These are phyloP conservation scores for Nemurella pictetii DNA, from an alignment of 2,888 invertebrate genomes.

Conservation along the genomic window DNA sequence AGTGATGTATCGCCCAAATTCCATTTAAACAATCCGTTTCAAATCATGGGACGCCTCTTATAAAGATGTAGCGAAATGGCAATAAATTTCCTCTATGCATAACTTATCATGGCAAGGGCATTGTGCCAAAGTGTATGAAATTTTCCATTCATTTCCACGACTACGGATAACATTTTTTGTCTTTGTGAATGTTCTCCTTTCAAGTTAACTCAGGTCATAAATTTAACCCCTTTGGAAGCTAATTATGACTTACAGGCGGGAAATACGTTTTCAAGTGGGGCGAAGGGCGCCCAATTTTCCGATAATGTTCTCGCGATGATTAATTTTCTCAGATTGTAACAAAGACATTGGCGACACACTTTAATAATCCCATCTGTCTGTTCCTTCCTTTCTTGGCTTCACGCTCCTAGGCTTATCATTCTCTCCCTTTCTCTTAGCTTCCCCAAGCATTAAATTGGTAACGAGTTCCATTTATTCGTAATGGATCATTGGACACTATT, in stretches of 20 bases:
- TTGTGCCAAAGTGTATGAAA: slow-evolving; percentile 32
- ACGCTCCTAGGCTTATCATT: slow-evolving; percentile 22
- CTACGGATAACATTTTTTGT: slow-evolving; percentile 18
- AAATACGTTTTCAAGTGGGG: slow-evolving; percentile 36
- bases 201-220: slow-evolving; percentile 39
- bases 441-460: slow-evolving; percentile 38
- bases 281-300: slow-evolving; percentile 35
- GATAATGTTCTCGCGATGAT: slow-evolving; percentile 40
- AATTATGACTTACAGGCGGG: slow-evolving; percentile 41
- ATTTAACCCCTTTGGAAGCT: slow-evolving; percentile 38
- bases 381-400: slow-evolving; percentile 30
- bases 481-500: slow-evolving; percentile 41
- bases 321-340: slow-evolving; percentile 40
- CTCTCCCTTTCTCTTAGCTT: slow-evolving; percentile 34
- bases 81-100: slow-evolving; percentile 17
- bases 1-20: background rate
- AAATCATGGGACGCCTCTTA: slow-evolving; percentile 2
- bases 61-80: slow-evolving; percentile 5
- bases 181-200: slow-evolving; percentile 24
- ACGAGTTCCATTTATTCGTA: slow-evolving; percentile 40
- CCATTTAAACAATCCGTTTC: slow-evolving; percentile 1
- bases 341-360: slow-evolving; percentile 39
- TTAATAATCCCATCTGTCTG: slow-evolving; percentile 38
- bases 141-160: slow-evolving; percentile 28
- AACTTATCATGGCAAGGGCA: slow-evolving; percentile 24